Percentiles rank a stretch among this genome's conserved stretches.
Conservation (phyloP, 2,888 invertebrate genomes). For the Spialia ferax region DNA sequence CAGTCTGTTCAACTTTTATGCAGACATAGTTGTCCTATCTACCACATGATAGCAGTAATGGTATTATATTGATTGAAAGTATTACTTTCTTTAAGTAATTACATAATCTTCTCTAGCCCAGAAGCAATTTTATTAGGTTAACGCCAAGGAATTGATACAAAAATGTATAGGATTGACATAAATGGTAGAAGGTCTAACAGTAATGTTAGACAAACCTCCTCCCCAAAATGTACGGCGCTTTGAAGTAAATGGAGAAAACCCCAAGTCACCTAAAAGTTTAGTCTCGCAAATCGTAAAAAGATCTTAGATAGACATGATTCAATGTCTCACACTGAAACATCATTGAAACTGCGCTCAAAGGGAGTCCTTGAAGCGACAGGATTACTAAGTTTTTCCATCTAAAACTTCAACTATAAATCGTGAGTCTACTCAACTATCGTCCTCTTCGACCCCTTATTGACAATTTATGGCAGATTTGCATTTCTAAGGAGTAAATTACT, state of each 20-base stretch:
- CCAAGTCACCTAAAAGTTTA: background rate
- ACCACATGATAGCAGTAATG: too few relatives aligned
- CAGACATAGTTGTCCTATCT: background rate
- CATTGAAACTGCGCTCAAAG: conserved; percentile 50
- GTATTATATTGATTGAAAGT: too few relatives aligned
- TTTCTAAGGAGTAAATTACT: conserved; percentile 57
- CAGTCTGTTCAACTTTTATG: background rate
- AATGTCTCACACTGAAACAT: conserved; percentile 44
- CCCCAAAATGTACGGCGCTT: too few relatives aligned
- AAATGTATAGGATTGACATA: too few relatives aligned
- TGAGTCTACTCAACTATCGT: conserved; percentile 51
- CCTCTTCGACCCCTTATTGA: conserved; percentile 64
- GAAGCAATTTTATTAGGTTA: too few relatives aligned
- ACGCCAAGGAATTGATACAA: too few relatives aligned
- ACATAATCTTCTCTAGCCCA: too few relatives aligned
- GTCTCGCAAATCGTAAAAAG: background rate
- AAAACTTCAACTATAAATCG: conserved; percentile 83
- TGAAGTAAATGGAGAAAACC: too few relatives aligned
- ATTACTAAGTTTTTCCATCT: conserved; percentile 83
- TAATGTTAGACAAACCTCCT: too few relatives aligned
- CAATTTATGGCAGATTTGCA: conserved; percentile 81
- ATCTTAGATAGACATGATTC: background rate
- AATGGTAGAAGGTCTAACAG: too few relatives aligned
- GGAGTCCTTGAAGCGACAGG: conserved; percentile 58
- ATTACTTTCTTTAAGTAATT: too few relatives aligned